A percentile compares a stretch with the other conserved stretches of the same genome.
Evolutionary conservation across 2,888 invertebrate species (phyloP).

Genomic region (Tiliacea citrago): DNA sequence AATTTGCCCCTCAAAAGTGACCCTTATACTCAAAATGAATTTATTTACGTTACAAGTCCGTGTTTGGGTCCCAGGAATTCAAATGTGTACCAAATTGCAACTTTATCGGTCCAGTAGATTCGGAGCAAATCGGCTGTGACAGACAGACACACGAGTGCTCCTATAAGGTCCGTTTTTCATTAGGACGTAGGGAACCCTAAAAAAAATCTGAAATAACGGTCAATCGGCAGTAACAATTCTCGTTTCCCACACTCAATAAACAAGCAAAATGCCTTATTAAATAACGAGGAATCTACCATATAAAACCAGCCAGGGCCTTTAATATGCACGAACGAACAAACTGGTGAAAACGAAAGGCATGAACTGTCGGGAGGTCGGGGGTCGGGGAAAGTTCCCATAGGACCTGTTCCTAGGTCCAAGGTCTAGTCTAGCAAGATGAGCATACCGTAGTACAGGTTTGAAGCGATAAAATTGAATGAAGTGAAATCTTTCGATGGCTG

Average conservation of each 20-base stretch:
- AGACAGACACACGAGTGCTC: no score
- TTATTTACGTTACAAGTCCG: no score
- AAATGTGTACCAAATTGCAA: no score
- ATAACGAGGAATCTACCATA: slow-evolving; percentile 11
- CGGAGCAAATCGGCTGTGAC: no score
- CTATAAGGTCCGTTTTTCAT: no score
- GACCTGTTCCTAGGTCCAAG: slow-evolving; percentile 64
- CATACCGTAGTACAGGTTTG: slow-evolving; percentile 37
- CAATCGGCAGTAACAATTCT: neutral
- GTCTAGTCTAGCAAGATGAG: slow-evolving; percentile 44
- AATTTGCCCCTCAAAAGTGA: no score
- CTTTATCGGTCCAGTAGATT: no score
- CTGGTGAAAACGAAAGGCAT: slow-evolving; percentile 68
- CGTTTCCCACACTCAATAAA: slow-evolving; percentile 26
- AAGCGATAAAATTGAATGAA: slow-evolving; percentile 25
- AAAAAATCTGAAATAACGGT: neutral
- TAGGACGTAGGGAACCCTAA: no score
- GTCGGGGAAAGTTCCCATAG: slow-evolving; percentile 66
- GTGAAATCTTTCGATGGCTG: slow-evolving; percentile 48
- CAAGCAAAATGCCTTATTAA: slow-evolving; percentile 7
- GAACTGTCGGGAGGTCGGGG: slow-evolving; percentile 51
- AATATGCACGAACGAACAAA: slow-evolving; percentile 29
- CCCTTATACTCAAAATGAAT: no score
- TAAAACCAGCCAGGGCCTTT: slow-evolving; percentile 34
- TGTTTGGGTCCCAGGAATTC: no score